Base-by-base conservation (phyloP, 2,113 vertebrate genomes). In the Ctenodactylus gundi region DNA sequence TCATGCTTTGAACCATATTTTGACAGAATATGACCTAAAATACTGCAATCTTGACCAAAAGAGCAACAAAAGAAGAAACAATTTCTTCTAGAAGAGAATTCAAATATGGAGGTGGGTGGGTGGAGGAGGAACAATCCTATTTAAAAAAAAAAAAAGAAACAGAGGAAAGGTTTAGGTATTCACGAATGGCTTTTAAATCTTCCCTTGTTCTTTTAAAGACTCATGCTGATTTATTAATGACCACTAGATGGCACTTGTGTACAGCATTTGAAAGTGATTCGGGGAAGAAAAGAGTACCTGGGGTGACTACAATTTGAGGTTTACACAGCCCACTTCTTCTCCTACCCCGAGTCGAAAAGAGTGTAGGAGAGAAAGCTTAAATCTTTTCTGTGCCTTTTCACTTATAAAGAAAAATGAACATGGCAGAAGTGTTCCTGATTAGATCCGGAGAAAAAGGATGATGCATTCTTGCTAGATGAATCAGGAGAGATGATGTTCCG, bases 161-260 rank as follows among this genome's bases (percentile, higher is more conserved):
- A 17, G 53, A 85, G 83, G 86, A 60, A 27, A 41, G 0, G 2
- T 82, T 94, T 91, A 55, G 5, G 62, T 95, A 75, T 90, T 95
- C 90, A 65, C 2, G 34, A 93, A 94, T 94, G 46, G 17, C 58
- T 83, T 85, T 25, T 13, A 68, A 86, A 44, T 49, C 53, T 73
- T 81, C 51, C 51, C n/a, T n/a, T 36, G 23, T 67, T 92, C 93
- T 89, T 41, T 78, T 75, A 29, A 85, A 31, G n/a, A 75, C 36
- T 36, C 7, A 4, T 97, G 98, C 93, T 97, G 97, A 90, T 93
- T 95, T 92, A 10, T 57, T n/a, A 55, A 0, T 7, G 25, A 41
- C 97, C 98, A 97, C 98, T 98, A 98, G 98, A 98, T 98, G 98
- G 98, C 97, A 98, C 93, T 98, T 96, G 90, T 96, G 98, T 87